Conservation (phyloP, 1,140 invertebrate species). For the Araneus ventricosus region DNA sequence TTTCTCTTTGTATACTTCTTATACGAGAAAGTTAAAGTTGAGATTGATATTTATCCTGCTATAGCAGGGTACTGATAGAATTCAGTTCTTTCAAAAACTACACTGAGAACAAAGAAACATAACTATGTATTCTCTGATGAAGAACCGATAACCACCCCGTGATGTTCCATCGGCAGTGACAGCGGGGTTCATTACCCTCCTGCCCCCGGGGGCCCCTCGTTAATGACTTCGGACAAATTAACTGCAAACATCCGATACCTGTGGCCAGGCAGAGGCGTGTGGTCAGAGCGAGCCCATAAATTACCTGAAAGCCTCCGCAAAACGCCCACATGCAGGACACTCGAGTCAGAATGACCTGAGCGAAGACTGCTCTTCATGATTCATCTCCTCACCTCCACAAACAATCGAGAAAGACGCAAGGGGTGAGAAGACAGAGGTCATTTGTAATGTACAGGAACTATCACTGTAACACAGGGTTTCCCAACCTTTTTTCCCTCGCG, state of each 20-base stretch:
- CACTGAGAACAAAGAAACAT: too few species aligned
- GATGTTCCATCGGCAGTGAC: not conserved
- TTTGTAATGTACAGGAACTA: too few species aligned
- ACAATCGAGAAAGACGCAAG: not conserved
- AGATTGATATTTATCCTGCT: too few species aligned
- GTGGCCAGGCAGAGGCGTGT: not conserved
- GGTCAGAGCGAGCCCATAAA: conserved; percentile 35
- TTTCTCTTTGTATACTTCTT: too few species aligned
- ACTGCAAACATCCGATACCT: conserved; percentile 24
- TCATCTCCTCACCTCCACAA: not conserved
- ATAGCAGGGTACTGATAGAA: too few species aligned
- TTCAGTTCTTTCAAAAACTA: too few species aligned
- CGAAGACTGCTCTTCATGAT: not conserved
- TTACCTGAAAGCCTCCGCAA: conserved; percentile 14
- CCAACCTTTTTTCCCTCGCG: too few species aligned
- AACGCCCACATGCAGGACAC: not conserved
- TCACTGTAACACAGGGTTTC: too few species aligned
- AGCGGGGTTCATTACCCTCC: conserved; percentile 6
- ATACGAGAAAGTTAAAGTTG: too few species aligned
- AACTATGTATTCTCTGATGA: too few species aligned
- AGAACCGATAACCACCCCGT: not conserved
- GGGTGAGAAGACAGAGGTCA: too few species aligned
- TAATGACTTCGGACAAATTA: conserved; percentile 48
- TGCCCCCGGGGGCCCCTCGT: not conserved
- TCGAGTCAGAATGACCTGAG: not conserved